phyloP scores from a whole-genome alignment of 2,797 vertebrate species.

The Remorina albescens region DNA sequence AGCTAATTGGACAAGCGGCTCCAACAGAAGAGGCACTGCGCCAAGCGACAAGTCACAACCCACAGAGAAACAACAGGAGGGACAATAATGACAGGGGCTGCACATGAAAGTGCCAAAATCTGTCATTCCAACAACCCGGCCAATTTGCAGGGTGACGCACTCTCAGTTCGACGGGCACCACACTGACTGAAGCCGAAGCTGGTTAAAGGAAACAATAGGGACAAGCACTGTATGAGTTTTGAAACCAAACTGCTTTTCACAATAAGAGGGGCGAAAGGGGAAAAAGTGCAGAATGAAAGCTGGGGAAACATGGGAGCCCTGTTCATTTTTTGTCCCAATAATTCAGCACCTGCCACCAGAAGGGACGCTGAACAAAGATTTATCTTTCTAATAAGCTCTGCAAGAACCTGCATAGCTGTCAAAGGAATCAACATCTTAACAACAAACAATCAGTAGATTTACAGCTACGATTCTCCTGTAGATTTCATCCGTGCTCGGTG shows the following conservation, averaged over 20 bases:
- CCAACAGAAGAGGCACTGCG: slow-evolving; percentile 55
- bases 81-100: slow-evolving; percentile 60
- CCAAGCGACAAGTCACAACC: slow-evolving; percentile 71
- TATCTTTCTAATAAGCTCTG: background rate
- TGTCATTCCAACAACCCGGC: slow-evolving; percentile 55
- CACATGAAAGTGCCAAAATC: slow-evolving; percentile 63
- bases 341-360: background rate
- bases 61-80: slow-evolving; percentile 67
- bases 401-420: slow-evolving; percentile 3
- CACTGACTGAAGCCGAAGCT: background rate
- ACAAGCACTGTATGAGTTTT: background rate
- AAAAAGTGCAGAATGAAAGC: background rate
- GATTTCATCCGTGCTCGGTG: background rate
- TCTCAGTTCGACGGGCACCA: background rate
- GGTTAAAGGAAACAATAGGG: background rate
- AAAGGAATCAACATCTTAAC: background rate
- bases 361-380: background rate
- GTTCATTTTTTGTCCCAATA: background rate
- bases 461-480: background rate
- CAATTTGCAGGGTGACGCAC: slow-evolving; percentile 58
- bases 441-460: slow-evolving; percentile 9
- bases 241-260: background rate
- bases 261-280: background rate
- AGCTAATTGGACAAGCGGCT: slow-evolving; percentile 74
- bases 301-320: background rate